Evolutionary conservation across 2,888 invertebrate genomes (phyloP).

Genomic region (Erebia ligea): DNA sequence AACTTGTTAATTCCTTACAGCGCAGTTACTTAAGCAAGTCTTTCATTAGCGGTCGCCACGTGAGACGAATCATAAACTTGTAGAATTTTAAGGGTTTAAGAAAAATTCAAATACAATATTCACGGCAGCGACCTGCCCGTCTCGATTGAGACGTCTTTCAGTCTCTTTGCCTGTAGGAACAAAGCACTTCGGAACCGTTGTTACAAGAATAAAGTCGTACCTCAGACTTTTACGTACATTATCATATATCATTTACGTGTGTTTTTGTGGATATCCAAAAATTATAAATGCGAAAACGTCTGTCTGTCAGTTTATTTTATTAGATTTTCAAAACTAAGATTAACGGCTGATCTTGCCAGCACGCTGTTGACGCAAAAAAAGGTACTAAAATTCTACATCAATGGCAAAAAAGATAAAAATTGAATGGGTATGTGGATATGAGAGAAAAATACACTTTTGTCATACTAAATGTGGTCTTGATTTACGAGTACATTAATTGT

Average conservation of each 20-base stretch:
- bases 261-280: background rate
- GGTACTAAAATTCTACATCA: too few species aligned
- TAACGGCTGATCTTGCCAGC: too few species aligned
- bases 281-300: too few species aligned
- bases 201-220: background rate
- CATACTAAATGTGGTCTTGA: too few species aligned
- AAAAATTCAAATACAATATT: slow-evolving; percentile 35
- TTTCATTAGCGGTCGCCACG: slow-evolving; percentile 79
- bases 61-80: slow-evolving; percentile 69
- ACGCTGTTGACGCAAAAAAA: too few species aligned
- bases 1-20: slow-evolving; percentile 78
- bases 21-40: slow-evolving; percentile 77
- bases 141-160: slow-evolving; percentile 7
- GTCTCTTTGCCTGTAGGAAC: slow-evolving; percentile 11
- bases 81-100: slow-evolving; percentile 57
- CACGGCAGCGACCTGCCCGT: background rate
- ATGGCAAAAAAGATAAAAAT: too few species aligned
- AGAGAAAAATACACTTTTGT: too few species aligned
- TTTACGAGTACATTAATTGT: too few species aligned
- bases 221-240: background rate
- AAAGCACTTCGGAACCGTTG: slow-evolving; percentile 16
- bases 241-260: background rate
- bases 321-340: too few species aligned
- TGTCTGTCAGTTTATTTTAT: too few species aligned
- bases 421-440: too few species aligned